phyloP scores from a whole-genome alignment of 2,888 invertebrate species.

The Phaedon cochleariae region DNA sequence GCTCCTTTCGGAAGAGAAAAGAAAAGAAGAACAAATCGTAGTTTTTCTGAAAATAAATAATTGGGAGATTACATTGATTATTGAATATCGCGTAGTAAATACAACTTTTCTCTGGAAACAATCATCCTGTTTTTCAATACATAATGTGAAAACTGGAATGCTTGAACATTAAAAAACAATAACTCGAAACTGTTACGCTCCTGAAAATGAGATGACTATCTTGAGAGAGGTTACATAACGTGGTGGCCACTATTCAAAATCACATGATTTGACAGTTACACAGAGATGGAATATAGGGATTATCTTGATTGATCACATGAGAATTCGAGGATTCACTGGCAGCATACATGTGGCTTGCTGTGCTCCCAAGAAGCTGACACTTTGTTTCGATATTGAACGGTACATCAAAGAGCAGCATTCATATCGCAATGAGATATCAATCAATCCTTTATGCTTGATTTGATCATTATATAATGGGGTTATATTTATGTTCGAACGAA shows the following conservation, averaged over 20 bases:
- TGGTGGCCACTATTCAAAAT: constrained; percentile 24
- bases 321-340: constrained; percentile 26
- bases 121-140: no score
- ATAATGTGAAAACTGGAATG: no score
- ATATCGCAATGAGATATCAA: not conserved
- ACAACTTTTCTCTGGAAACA: no score
- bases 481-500: not conserved
- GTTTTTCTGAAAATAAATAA: no score
- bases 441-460: not conserved
- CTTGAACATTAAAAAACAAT: no score
- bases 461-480: not conserved
- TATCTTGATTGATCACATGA: constrained; percentile 32
- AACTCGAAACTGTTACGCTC: constrained; percentile 9
- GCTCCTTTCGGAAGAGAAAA: no score
- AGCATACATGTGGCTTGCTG: constrained; percentile 16
- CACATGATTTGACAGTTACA: constrained; percentile 19
- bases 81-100: no score
- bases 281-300: constrained; percentile 10
- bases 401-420: not conserved
- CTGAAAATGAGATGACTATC: constrained; percentile 8
- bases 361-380: not conserved
- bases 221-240: constrained; percentile 26
- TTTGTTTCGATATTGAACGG: not conserved
- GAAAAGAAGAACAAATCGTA: no score
- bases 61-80: no score